Evolutionary conservation across 2,113 vertebrate genomes (phyloP), one percentile per base, ranked within the genome.

Genomic region (Carettochelys insculpta): DNA sequence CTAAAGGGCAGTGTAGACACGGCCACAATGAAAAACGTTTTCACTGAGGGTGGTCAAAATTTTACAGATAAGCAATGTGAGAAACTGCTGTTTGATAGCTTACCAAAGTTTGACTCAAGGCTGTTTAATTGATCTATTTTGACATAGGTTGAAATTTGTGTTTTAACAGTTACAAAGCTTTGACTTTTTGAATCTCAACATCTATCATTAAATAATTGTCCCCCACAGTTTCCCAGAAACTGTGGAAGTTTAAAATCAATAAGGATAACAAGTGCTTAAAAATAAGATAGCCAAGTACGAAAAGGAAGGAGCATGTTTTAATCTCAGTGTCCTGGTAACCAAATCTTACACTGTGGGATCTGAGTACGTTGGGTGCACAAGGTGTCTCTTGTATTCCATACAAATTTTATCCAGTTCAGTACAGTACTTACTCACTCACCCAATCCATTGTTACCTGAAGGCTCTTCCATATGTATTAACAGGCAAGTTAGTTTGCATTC

Each of bases 351-450:
- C 6, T 58, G 58, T 77, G 52, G 88, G 41, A 34, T 13, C 20
- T 22, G n/a, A 19, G 11, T 24, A 73, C 61, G 4, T 41, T 75
- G 25, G 16, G 6, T 77, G 9, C 38, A 53, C 50, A 77, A 88
- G 8, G 45, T 51, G 34, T 1, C 0, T 0, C 68, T 89, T n/a
- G 19, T 38, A 13, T 4, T 27, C 71, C 13, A 12, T 45, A 29
- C 41, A 45, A 75, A 75, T 12, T 54, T 1, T 76, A 43, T 5
- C 5, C 84, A 24, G 11, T 19, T 20, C 86, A n/a, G 8, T 71
- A 14, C 77, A 3, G 1, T 75, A 78, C 43, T 17, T 80, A 34
- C 61, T 22, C 22, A 34, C 61, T 22, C 22, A 31, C 83, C 77
- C 1, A 71, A 87, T n/a, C 47, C n/a, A 90, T 6, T 75, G 24